Evolutionary conservation across 1,140 invertebrate genomes (phyloP).

Genomic region (Trichomalopsis sarcophagae): DNA sequence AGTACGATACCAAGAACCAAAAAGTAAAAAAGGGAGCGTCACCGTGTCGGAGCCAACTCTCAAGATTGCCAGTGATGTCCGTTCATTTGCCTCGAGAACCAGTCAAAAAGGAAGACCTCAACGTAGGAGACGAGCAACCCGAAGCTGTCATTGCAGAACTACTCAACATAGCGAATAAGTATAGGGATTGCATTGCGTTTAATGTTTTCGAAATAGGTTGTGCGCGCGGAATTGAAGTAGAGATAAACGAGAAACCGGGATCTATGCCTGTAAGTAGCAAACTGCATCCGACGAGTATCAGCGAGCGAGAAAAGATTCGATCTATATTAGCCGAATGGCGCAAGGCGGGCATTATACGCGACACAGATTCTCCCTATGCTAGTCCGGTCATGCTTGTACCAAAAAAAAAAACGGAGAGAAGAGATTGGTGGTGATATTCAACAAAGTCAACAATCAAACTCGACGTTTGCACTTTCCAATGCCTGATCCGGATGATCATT

Average conservation of each 20-base stretch:
- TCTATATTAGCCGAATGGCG: conserved; percentile 47
- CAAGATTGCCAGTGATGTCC: neutral
- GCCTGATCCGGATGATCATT: conserved; percentile 47
- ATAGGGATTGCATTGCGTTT: conserved; percentile 40
- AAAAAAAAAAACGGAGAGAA: conserved; percentile 39
- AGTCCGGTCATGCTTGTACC: conserved; percentile 30
- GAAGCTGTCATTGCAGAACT: conserved; percentile 22
- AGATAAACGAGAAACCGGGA: conserved; percentile 41
- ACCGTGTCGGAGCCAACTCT: conserved; percentile 28
- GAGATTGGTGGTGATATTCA: conserved; percentile 44
- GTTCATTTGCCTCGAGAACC: neutral
- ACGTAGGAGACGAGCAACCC: conserved; percentile 34
- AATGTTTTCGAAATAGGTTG: conserved; percentile 44
- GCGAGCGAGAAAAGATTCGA: conserved; percentile 48
- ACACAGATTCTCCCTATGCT: conserved; percentile 35
- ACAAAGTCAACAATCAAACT: conserved; percentile 45
- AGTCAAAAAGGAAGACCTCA: conserved; percentile 10
- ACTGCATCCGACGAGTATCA: conserved; percentile 40
- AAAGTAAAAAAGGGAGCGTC: too few species aligned
- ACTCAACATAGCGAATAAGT: conserved; percentile 45
- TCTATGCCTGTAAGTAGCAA: conserved; percentile 35
- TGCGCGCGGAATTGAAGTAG: conserved; percentile 17
- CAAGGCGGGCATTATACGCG: conserved; percentile 27
- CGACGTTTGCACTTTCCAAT: conserved; percentile 45
- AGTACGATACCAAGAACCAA: too few species aligned